A percentile compares a stretch with the other conserved stretches of the same genome.
Conservation (phyloP, 2,888 invertebrate species). For the Brenthis hecate region DNA sequence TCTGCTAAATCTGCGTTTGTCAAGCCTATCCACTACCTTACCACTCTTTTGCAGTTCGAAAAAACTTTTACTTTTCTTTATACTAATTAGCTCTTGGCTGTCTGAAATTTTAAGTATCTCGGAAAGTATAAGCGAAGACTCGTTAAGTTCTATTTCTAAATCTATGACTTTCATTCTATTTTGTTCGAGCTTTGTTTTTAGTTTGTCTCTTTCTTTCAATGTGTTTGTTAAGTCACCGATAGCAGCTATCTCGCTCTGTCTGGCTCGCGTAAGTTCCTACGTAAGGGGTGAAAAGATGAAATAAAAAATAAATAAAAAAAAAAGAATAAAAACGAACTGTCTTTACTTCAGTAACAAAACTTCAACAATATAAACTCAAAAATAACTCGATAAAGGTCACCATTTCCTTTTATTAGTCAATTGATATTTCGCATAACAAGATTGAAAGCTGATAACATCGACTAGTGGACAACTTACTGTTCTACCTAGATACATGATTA, state of each 20-base stretch:
- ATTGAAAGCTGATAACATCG: conserved; percentile 74
- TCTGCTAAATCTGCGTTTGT: conserved; percentile 75
- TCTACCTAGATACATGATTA: conserved; percentile 78
- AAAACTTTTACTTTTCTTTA: conserved; percentile 74
- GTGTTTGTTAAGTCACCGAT: conserved; percentile 64
- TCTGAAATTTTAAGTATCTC: conserved; percentile 76
- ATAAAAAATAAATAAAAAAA: conserved; percentile 61
- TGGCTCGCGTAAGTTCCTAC: conserved; percentile 71
- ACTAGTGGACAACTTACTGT: conserved; percentile 77
- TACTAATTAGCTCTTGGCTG: conserved; percentile 60
- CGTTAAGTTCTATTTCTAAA: conserved; percentile 79
- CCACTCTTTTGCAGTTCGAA: conserved; percentile 81
- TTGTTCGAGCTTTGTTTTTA: conserved; percentile 68
- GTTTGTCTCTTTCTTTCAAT: conserved; percentile 61
- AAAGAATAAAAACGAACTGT: conserved; percentile 55
- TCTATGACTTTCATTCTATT: conserved; percentile 74
- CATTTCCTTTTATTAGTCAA: conserved; percentile 60
- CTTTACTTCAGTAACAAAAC: conserved; percentile 70
- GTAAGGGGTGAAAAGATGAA: conserved; percentile 63
- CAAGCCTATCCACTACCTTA: conserved; percentile 83
- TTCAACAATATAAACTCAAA: conserved; percentile 72
- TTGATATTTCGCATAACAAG: conserved; percentile 74
- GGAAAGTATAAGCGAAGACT: conserved; percentile 77
- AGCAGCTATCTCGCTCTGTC: conserved; percentile 66
- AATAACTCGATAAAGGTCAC: conserved; percentile 69